A percentile compares a stretch with the other conserved stretches of the same genome.
phyloP scores from a whole-genome alignment of 2,797 vertebrate genomes.

The Sorex maritimensis region DNA sequence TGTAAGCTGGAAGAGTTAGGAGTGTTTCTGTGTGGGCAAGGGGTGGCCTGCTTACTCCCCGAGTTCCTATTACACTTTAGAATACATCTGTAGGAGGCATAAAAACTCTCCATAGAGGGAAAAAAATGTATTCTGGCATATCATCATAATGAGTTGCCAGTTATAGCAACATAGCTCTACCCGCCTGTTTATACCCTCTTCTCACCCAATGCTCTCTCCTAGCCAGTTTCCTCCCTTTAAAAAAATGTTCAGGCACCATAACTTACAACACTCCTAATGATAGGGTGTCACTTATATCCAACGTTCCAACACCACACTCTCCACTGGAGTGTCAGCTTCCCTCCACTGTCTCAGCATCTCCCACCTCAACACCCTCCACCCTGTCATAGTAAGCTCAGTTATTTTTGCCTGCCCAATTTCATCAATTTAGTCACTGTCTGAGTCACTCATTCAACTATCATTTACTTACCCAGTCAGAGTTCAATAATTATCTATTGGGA shows the following conservation, averaged over 20 bases:
- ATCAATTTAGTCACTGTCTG: slow-evolving; percentile 10
- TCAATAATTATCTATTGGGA: slow-evolving; percentile 3
- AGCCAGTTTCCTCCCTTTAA: too few relatives aligned
- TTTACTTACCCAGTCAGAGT: neutral
- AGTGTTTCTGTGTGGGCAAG: neutral
- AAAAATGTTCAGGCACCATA: too few relatives aligned
- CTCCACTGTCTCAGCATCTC: too few relatives aligned
- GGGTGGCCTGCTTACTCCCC: neutral
- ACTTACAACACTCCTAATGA: too few relatives aligned
- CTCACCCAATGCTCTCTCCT: neutral
- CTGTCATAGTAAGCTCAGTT: too few relatives aligned
- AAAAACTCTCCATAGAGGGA: neutral
- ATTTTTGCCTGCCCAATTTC: neutral
- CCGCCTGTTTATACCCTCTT: neutral
- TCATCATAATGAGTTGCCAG: neutral
- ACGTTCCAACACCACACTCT: too few relatives aligned
- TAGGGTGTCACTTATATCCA: too few relatives aligned
- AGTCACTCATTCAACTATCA: slow-evolving; percentile 32
- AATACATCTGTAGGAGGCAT: neutral
- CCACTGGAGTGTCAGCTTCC: too few relatives aligned
- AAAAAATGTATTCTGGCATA: neutral
- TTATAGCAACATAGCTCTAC: neutral
- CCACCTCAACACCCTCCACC: too few relatives aligned
- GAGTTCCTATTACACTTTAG: slow-evolving; percentile 19
- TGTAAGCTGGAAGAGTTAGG: neutral